Evolutionary conservation across 92 coral and sea anemone species (phyloP).

Genomic region (Porites evermanni): DNA sequence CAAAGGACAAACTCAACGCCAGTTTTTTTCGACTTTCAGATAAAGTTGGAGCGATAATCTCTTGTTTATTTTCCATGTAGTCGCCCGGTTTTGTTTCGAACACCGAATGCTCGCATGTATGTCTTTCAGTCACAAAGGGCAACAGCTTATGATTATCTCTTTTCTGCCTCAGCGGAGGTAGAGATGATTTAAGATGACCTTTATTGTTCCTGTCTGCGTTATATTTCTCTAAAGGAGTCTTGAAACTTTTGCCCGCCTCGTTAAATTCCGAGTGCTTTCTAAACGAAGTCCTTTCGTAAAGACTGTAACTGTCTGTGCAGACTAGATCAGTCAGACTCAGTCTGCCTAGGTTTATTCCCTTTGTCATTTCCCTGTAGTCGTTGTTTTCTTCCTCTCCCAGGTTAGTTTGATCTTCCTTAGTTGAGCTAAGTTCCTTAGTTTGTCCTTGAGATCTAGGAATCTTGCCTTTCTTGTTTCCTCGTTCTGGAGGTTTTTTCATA

Average conservation of each 20-base stretch:
- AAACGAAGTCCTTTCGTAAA: slow-evolving; percentile 35
- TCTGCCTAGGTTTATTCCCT: not conserved
- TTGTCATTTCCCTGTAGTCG: not conserved
- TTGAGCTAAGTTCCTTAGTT: not conserved
- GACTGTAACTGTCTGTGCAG: slow-evolving; percentile 29
- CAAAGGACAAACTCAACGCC: slow-evolving; percentile 53
- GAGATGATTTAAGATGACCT: not conserved
- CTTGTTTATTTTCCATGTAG: not conserved
- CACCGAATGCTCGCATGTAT: slow-evolving; percentile 10
- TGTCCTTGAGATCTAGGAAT: not conserved
- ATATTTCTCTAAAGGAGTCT: not conserved
- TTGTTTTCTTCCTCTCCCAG: not conserved
- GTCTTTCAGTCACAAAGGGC: slow-evolving; percentile 16
- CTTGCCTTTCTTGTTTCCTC: slow-evolving; percentile 17
- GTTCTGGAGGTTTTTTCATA: not conserved
- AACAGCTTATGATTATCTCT: slow-evolving; percentile 9
- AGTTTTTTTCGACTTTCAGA: slow-evolving; percentile 26
- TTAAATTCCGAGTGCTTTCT: not conserved
- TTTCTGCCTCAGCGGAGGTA: slow-evolving; percentile 33
- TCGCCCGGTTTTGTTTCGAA: not conserved
- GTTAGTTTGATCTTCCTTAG: slow-evolving; percentile 9
- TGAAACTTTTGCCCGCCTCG: not conserved
- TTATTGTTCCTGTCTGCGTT: not conserved
- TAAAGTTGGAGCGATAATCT: not conserved
- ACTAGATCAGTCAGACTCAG: slow-evolving; percentile 1